Evolutionary conservation across 2,113 vertebrate genomes (phyloP).

Genomic region (Pyxicephalus adspersus): DNA sequence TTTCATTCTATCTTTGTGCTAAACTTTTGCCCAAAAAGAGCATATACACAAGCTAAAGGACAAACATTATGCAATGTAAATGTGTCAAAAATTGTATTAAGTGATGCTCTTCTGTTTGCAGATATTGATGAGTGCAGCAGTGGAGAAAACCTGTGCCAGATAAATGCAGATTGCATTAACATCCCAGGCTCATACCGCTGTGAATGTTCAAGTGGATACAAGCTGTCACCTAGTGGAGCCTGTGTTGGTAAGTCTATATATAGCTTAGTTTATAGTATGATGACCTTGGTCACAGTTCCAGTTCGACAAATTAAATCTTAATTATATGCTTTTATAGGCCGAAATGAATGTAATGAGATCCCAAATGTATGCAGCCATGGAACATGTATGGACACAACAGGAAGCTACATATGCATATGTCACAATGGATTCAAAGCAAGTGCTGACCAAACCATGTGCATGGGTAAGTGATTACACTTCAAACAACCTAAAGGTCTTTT

Average conservation of each 20-base stretch:
- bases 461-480: conserved; percentile 75
- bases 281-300: too few species aligned
- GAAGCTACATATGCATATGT: conserved; percentile 88
- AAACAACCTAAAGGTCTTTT: too few species aligned
- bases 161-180: conserved; percentile 88
- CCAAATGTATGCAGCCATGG: conserved; percentile 89
- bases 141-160: conserved; percentile 85
- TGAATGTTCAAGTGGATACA: conserved; percentile 85
- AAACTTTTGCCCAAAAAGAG: too few species aligned
- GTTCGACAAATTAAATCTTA: neutral
- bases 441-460: conserved; percentile 87
- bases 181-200: conserved; percentile 90
- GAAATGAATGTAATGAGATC: conserved; percentile 90
- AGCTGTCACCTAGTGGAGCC: conserved; percentile 84
- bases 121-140: conserved; percentile 92
- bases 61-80: neutral
- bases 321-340: conserved; percentile 69
- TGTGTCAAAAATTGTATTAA: neutral
- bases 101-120: conserved; percentile 57
- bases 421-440: conserved; percentile 90
- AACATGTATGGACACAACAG: conserved; percentile 86
- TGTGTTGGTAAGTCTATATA: conserved; percentile 81
- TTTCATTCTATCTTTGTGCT: too few species aligned
- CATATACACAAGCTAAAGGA: neutral
- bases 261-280: neutral